These are phyloP conservation scores for Gari tellinella DNA, from an alignment of 2,888 invertebrate genomes.

Conservation along the genomic window DNA sequence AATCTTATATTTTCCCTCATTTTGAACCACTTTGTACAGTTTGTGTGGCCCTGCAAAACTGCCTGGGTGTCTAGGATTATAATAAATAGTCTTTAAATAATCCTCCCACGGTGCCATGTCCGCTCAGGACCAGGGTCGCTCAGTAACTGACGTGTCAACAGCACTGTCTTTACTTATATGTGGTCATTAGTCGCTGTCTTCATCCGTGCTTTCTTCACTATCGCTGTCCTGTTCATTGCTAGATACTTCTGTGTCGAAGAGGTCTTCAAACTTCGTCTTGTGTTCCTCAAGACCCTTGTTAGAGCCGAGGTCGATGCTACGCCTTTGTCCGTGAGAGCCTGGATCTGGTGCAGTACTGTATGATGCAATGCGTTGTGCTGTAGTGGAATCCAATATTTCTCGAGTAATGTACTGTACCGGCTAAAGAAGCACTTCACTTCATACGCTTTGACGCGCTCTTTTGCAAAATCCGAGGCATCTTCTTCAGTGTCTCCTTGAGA, in stretches of 20 bases:
- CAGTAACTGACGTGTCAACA: no score
- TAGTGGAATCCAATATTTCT: no score
- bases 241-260: slow-evolving; percentile 23
- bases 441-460: slow-evolving; percentile 17
- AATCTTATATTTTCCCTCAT: slow-evolving; percentile 50
- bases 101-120: no score
- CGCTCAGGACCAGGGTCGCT: no score
- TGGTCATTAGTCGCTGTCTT: background rate
- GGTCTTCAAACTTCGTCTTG: slow-evolving; percentile 20
- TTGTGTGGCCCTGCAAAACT: slow-evolving; percentile 54
- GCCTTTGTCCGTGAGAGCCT: no score
- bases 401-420: slow-evolving; percentile 14
- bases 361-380: no score
- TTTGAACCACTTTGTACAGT: slow-evolving; percentile 44
- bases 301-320: slow-evolving; percentile 10
- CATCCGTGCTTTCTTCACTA: slow-evolving; percentile 2
- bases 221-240: slow-evolving; percentile 4
- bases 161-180: background rate
- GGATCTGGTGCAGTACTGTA: no score
- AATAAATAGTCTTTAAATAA: no score
- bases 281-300: no score
- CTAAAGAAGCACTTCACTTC: slow-evolving; percentile 23
- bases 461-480: slow-evolving; percentile 20
- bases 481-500: slow-evolving; percentile 25
- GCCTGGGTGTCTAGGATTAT: slow-evolving; percentile 35